Conservation (phyloP, 2,113 vertebrate species). For the Formicarius rufipectus region DNA sequence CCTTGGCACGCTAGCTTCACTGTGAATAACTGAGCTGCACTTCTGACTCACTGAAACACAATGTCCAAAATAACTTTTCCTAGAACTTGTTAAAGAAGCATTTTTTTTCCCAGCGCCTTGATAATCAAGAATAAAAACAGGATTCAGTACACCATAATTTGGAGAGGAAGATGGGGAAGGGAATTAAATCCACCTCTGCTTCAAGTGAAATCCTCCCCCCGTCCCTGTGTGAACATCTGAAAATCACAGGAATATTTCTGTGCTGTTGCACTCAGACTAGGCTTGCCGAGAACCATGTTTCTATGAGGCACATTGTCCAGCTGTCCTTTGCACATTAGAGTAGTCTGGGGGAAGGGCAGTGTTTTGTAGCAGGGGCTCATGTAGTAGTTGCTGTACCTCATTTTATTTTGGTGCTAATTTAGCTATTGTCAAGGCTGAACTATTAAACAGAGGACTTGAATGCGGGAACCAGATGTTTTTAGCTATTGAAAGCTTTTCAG, state of each 20-base stretch:
- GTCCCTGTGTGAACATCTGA: not conserved
- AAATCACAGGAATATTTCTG: not conserved
- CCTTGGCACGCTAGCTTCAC: not conserved
- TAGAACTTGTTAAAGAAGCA: not conserved
- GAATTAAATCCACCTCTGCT: not conserved
- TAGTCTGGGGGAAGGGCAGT: not conserved
- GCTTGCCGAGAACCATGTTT: not conserved
- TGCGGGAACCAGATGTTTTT: not conserved
- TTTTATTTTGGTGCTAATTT: not conserved
- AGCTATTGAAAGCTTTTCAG: not conserved
- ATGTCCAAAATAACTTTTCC: not conserved
- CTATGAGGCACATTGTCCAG: not conserved
- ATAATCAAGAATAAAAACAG: not conserved
- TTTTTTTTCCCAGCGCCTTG: not conserved
- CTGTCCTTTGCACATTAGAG: not conserved
- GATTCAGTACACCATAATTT: not conserved
- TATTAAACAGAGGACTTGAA: not conserved
- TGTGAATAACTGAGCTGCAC: not conserved
- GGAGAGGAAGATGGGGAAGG: not conserved
- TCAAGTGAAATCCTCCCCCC: not conserved
- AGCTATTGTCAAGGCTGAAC: not conserved
- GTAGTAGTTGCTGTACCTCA: not conserved
- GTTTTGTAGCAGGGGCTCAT: not conserved
- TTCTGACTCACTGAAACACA: constrained; percentile 2
- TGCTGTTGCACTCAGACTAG: not conserved